phyloP scores from a whole-genome alignment of 2,113 vertebrate species.

The Noturus placidus region DNA sequence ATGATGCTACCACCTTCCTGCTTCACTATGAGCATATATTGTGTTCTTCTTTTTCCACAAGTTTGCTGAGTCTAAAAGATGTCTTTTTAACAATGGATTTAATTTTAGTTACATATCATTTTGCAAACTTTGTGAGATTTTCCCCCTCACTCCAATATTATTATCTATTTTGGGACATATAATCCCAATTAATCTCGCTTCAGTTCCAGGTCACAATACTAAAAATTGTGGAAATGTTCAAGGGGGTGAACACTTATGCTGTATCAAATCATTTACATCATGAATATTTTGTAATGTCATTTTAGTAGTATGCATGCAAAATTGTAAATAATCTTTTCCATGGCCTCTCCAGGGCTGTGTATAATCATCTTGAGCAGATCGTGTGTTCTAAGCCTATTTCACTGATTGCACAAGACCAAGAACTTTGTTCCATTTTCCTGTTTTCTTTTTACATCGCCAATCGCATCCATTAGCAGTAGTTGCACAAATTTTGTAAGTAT shows the following conservation, averaged over 20 bases:
- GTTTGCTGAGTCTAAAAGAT: neutral
- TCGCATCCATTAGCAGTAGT: neutral
- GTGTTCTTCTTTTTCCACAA: neutral
- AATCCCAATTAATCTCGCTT: neutral
- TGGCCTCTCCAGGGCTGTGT: neutral
- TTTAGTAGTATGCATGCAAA: neutral
- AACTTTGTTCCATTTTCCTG: conserved; percentile 51
- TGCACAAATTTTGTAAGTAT: conserved; percentile 10
- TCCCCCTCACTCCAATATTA: neutral
- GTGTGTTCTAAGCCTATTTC: neutral
- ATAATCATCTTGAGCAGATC: neutral
- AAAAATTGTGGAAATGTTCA: neutral
- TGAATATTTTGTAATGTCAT: neutral
- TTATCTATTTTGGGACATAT: neutral
- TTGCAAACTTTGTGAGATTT: neutral
- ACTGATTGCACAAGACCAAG: conserved; percentile 34
- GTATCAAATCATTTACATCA: too few relatives aligned
- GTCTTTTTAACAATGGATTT: neutral
- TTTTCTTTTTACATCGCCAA: conserved; percentile 8
- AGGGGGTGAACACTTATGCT: neutral
- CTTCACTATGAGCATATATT: neutral
- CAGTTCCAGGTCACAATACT: neutral
- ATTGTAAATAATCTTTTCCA: neutral
- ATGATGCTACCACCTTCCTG: neutral
- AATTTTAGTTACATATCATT: neutral